Evolutionary conservation across 2,113 vertebrate species (phyloP).

Genomic region (Colius striatus): DNA sequence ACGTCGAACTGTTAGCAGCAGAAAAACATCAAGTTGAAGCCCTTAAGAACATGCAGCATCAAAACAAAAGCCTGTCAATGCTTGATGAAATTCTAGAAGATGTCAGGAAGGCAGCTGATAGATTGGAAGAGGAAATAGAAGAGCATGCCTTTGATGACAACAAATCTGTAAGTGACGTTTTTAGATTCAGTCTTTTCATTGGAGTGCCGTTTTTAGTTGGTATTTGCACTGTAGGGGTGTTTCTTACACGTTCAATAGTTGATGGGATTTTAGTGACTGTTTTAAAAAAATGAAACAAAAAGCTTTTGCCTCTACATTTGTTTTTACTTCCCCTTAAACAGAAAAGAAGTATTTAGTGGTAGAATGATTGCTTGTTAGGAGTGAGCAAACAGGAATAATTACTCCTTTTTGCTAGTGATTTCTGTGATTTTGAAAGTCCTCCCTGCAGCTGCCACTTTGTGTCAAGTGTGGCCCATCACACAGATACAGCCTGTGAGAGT

Average conservation of each 20-base stretch:
- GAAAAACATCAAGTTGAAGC: slow-evolving; percentile 95
- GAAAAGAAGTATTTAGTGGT: background rate
- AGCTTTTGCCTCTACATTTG: background rate
- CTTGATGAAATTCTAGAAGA: slow-evolving; percentile 96
- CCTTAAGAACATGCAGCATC: slow-evolving; percentile 85
- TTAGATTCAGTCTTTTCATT: background rate
- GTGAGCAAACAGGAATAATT: background rate
- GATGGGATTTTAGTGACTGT: background rate
- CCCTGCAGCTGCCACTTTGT: background rate
- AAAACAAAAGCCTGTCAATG: slow-evolving; percentile 92
- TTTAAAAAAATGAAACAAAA: background rate
- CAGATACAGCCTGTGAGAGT: background rate
- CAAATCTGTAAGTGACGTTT: slow-evolving; percentile 83
- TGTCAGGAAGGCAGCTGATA: slow-evolving; percentile 91
- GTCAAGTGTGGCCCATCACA: background rate
- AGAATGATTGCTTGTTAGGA: background rate
- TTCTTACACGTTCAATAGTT: background rate
- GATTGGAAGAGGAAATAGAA: slow-evolving; percentile 94
- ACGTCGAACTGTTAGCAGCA: slow-evolving; percentile 92
- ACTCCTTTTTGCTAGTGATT: background rate
- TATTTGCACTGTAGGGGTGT: background rate
- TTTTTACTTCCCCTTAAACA: background rate
- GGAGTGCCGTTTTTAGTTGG: background rate
- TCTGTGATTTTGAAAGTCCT: background rate
- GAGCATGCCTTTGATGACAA: slow-evolving; percentile 97